Conservation (phyloP, 2,113 vertebrate genomes). For the Pseudopodoces humilis region DNA sequence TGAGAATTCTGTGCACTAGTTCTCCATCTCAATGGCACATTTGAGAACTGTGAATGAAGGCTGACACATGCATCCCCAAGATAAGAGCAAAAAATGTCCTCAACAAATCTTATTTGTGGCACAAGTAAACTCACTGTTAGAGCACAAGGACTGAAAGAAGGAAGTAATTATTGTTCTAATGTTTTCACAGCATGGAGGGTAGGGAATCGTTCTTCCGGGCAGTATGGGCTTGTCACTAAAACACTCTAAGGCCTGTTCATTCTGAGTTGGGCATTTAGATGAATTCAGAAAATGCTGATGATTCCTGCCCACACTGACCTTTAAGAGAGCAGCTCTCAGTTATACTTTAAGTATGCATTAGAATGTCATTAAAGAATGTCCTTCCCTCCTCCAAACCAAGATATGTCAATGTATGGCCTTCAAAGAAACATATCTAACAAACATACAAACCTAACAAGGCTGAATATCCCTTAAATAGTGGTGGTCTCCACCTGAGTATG, state of each 20-base stretch:
- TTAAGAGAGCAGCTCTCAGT: constrained; percentile 17
- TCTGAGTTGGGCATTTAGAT: neutral
- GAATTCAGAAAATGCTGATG: constrained; percentile 23
- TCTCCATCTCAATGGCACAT: neutral
- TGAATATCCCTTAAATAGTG: neutral
- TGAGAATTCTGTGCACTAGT: neutral
- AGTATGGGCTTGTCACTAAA: neutral
- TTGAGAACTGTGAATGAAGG: neutral
- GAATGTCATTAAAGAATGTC: neutral
- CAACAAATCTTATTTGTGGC: neutral
- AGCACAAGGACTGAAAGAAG: neutral
- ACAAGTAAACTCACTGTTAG: neutral
- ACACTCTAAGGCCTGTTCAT: neutral
- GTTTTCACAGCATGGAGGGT: neutral
- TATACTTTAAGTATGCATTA: neutral
- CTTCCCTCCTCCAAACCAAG: neutral
- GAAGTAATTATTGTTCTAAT: neutral
- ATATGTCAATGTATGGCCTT: neutral
- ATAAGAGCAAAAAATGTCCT: neutral
- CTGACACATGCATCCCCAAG: neutral
- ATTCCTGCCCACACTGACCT: constrained; percentile 17
- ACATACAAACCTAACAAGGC: neutral
- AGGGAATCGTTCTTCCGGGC: neutral
- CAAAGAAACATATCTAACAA: neutral
- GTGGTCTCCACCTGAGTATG: neutral